Evolutionary conservation across 2,113 vertebrate genomes (phyloP), one percentile per base, ranked within the genome.

Genomic region (Gobius niger): DNA sequence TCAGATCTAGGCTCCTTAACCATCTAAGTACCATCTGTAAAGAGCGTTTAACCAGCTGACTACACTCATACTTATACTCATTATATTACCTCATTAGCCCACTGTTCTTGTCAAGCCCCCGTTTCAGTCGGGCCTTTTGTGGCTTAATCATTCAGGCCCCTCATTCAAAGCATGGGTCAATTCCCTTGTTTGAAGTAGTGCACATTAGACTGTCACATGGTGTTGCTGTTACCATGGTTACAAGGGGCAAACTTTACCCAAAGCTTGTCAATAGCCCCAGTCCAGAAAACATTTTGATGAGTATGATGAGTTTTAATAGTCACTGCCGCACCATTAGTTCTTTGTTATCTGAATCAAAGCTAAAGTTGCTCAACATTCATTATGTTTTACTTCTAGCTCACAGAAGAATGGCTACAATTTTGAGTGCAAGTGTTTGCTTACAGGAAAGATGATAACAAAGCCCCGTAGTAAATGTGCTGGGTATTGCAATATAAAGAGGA

Each of bases 11-110:
- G 47, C 61, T 80, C 63, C 57, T 75, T 57, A 76, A 42, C 66
- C 63, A 66, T 67, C 49, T 65, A 7, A 7, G 57, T 12, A 8
- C 81, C 82, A 82, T 87, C 78, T 86, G 83, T 73, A 70, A 71
- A 40, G 57, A 59, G 67, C 47, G 40, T 47, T 81, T 67, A 82
- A 83, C 81, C 57, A 70, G 77, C 65, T 73, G 67, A 75, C n/a
- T 34, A 34, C 24, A 34, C 24, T 34, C n/a, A n/a, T n/a, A n/a
- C 24, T 34, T 34, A 34, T 4, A 34, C 24, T 34, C 24, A 34
- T 34, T 34, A 34, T 24, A 24, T 34, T 34, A 34, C 24, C 24
- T 34, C 24, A 34, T 34, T 34, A 34, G 24, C 24, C 24, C 24
- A 34, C 24, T 34, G 24, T 34, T 34, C 24, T 34, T 4, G 52